Conservation (phyloP, 2,113 vertebrate genomes). For the Typhlomys cinereus region DNA sequence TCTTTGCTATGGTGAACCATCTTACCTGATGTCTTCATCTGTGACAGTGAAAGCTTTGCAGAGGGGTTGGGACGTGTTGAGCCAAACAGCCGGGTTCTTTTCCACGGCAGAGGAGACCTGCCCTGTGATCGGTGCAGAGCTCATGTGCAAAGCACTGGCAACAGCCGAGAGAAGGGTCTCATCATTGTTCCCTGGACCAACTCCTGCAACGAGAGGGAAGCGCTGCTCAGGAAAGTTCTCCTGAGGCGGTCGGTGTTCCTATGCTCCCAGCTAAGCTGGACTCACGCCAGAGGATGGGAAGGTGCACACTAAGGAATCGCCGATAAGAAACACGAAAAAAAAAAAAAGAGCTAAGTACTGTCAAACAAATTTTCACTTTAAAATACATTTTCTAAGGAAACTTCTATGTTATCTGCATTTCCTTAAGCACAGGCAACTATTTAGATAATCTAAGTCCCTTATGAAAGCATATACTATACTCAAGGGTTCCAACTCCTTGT, state of each 20-base stretch:
- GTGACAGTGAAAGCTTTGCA: conserved; percentile 95
- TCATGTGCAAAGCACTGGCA: conserved; percentile 95
- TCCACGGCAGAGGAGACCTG: conserved; percentile 92
- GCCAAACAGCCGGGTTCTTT: conserved; percentile 95
- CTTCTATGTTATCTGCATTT: neutral
- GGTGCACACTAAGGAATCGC: neutral
- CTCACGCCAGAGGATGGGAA: neutral
- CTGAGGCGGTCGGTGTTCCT: neutral
- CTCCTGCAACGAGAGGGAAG: conserved; percentile 80
- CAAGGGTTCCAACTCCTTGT: neutral
- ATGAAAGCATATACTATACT: neutral
- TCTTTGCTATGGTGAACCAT: neutral
- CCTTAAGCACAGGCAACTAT: conserved; percentile 44
- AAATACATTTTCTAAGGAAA: conserved; percentile 40
- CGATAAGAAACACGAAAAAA: neutral
- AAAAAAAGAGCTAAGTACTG: neutral
- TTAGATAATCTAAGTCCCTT: conserved; percentile 15
- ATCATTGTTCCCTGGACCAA: conserved; percentile 91
- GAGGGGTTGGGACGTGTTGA: conserved; percentile 93
- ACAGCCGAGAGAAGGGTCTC: conserved; percentile 93
- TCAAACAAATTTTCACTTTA: conserved; percentile 24
- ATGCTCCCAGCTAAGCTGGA: neutral
- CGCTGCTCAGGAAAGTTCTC: neutral
- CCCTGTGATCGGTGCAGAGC: conserved; percentile 92
- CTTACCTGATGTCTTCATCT: conserved; percentile 94